These are phyloP conservation scores for Megaceryle torquata DNA, from an alignment of 2,113 vertebrate species.

Conservation along the genomic window DNA sequence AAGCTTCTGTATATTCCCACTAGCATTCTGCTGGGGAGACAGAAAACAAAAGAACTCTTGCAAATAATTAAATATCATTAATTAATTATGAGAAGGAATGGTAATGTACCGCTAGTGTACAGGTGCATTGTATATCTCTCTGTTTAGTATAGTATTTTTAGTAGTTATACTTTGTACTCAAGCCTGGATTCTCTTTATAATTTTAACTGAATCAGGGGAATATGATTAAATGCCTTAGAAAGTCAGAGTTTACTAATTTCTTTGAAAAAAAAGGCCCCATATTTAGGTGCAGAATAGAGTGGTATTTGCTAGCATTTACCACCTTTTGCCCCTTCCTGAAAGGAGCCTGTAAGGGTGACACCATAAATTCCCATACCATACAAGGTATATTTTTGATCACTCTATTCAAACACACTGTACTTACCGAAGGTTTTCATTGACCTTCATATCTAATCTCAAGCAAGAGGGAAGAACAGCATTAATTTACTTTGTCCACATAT, in stretches of 20 bases:
- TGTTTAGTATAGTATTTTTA: not conserved
- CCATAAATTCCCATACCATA: not conserved
- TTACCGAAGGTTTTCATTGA: not conserved
- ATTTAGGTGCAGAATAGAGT: not conserved
- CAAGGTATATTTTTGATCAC: not conserved
- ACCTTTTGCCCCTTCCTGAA: not conserved
- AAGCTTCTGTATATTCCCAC: not conserved
- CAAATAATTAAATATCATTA: conserved; percentile 60
- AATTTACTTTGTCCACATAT: not conserved
- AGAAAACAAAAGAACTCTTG: conserved; percentile 32
- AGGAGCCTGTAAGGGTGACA: not conserved
- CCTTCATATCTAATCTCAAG: not conserved
- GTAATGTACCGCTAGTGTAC: not conserved
- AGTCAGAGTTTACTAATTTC: not conserved
- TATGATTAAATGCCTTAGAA: not conserved
- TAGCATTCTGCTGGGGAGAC: not conserved
- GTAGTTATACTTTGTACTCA: not conserved
- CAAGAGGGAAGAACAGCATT: not conserved
- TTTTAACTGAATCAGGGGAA: not conserved
- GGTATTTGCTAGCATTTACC: not conserved
- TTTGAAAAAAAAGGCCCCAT: not conserved
- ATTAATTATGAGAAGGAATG: conserved; percentile 27
- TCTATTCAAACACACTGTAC: not conserved
- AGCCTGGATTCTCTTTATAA: not conserved
- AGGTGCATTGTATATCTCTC: not conserved